These are phyloP conservation scores for Anas acuta DNA, from an alignment of 2,797 vertebrate genomes.

Conservation along the genomic window DNA sequence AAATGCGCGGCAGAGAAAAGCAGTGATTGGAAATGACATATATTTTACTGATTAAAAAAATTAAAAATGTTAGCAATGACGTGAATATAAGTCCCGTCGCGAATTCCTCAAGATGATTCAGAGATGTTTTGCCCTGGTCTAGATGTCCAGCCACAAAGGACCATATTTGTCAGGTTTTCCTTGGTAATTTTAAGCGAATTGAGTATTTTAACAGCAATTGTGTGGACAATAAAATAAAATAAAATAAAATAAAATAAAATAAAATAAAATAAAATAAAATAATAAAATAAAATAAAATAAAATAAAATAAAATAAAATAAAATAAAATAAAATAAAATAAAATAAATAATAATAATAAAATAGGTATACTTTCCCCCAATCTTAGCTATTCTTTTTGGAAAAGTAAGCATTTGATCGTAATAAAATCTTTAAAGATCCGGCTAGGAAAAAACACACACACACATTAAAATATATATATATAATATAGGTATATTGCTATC, in stretches of 20 bases:
- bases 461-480: no score
- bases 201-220: neutral
- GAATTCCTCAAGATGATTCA: neutral
- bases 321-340: neutral
- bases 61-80: neutral
- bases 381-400: neutral
- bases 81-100: accelerated
- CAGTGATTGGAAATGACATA: neutral
- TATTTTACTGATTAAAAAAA: neutral
- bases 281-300: neutral
- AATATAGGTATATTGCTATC: neutral
- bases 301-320: neutral
- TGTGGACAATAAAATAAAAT: neutral
- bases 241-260: no score
- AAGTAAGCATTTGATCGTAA: neutral
- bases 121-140: neutral
- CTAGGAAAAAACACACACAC: neutral
- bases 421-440: neutral
- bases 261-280: neutral
- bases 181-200: neutral
- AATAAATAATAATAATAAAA: no score
- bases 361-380: neutral
- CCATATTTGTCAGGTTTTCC: neutral
- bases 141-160: neutral
- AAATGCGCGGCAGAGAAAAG: neutral